Conservation (phyloP, 2,797 vertebrate species). For the Podargus strigoides region DNA sequence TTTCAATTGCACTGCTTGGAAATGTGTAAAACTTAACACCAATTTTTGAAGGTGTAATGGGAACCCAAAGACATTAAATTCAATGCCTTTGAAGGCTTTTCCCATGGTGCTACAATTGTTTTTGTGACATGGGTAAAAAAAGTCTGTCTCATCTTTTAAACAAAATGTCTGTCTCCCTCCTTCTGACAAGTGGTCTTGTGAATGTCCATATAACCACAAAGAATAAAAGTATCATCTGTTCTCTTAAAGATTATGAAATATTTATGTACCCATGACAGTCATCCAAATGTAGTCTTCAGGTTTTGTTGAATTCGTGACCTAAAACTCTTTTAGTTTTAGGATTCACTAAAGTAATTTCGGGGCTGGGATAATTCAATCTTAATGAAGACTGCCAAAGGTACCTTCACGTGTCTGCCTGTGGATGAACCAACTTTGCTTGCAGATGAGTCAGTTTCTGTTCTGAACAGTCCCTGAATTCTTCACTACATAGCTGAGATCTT, state of each 20-base stretch:
- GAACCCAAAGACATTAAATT: not conserved
- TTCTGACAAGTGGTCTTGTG: not conserved
- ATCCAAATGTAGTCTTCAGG: not conserved
- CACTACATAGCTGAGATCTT: rapidly evolving
- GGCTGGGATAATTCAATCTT: not conserved
- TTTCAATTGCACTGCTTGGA: not conserved
- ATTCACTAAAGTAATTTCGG: not conserved
- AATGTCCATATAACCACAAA: not conserved
- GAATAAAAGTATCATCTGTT: not conserved
- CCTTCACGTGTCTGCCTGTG: not conserved
- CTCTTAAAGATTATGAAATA: not conserved
- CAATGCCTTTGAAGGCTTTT: not conserved
- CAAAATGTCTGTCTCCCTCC: not conserved
- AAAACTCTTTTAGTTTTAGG: not conserved
- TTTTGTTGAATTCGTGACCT: not conserved
- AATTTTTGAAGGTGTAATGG: not conserved
- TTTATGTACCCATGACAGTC: not conserved
- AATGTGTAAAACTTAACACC: not conserved
- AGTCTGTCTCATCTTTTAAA: not conserved
- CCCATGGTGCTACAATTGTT: not conserved
- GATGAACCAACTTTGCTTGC: not conserved
- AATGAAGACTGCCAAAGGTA: not conserved
- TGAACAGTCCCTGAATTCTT: not conserved
- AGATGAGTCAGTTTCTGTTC: not conserved
- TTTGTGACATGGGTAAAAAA: not conserved